phyloP scores from a whole-genome alignment of 2,113 vertebrate genomes.

The Saccopteryx leptura region DNA sequence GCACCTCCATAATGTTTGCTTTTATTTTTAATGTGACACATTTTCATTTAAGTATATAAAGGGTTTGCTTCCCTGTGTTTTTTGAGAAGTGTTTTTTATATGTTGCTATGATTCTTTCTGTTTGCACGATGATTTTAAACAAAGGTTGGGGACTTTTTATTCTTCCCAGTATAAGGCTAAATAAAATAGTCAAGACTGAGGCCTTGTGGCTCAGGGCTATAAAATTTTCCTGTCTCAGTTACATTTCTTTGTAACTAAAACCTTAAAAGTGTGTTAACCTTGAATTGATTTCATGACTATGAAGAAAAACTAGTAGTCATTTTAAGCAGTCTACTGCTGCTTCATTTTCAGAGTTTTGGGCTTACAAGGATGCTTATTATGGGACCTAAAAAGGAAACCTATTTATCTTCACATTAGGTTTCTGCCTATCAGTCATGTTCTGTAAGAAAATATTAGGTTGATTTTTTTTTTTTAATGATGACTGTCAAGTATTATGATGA shows the following conservation, averaged over 20 bases:
- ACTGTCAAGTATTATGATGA: not conserved
- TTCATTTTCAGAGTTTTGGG: constrained; percentile 14
- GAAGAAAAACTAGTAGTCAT: constrained; percentile 7
- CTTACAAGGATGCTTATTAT: not conserved
- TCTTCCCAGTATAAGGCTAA: not conserved
- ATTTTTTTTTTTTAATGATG: not conserved
- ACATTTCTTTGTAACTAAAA: constrained; percentile 45
- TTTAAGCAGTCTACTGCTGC: not conserved
- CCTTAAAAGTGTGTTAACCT: not conserved
- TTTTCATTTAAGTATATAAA: not conserved
- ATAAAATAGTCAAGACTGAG: not conserved
- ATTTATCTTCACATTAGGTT: not conserved
- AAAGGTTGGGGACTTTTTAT: accelerated
- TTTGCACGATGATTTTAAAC: not conserved
- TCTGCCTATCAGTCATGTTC: not conserved
- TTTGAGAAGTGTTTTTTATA: constrained; percentile 56
- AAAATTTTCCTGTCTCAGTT: not conserved
- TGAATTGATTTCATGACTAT: constrained; percentile 11
- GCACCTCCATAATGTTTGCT: not conserved
- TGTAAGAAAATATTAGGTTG: not conserved
- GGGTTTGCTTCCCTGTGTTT: not conserved
- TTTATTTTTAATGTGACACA: constrained; percentile 18
- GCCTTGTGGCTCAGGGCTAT: constrained; percentile 23
- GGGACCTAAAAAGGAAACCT: constrained; percentile 6
- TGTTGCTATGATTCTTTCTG: constrained; percentile 10